Evolutionary conservation across 2,888 invertebrate species (phyloP), one percentile per base, ranked within the genome.

Genomic region (Ophonus ardosiacus): DNA sequence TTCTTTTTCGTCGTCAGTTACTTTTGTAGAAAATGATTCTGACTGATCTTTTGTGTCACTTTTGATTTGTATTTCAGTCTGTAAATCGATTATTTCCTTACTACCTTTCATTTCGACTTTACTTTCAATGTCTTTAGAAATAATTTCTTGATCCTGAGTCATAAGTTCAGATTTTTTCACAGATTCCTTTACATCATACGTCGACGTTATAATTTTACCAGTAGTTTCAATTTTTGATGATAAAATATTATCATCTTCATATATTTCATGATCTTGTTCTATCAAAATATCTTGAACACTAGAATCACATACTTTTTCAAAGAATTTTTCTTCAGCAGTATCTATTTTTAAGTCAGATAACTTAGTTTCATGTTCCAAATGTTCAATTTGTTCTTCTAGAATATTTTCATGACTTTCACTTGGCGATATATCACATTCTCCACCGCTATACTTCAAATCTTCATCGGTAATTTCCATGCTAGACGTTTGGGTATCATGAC

Each of bases 381-480:
- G 91, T 82, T 89, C 90, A 81, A 91, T 90, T 88, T 91, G 89
- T 87, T 91, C 90, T 89, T 92, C 89, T 38, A 91, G 87, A 63
- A 91, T 89, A 86, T 90, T 88, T 13, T 88, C 88, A 68, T 88
- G 87, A 78, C 88, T 89, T 18, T 94, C 94, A 89, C 93, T 92
- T 90, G 94, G 94, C 86, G 94, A 94, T 87, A 93, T 93, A 90
- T 95, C 95, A 86, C 93, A 93, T 89, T 95, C 95, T 86, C 93
- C 93, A 82, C 95, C 95, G 89, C 95, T 95, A 89, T 94, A 95
- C 88, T 93, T 93, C 87, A 95, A 93, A 89, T 95, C 95, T 92
- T 95, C 95, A 87, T 93, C 93, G 13, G 93, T 93, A 82, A 92
- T 93, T 90, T 93, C 93, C 89, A 93, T 92, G 86, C 93, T 93